These are phyloP conservation scores for Sebastes cheni DNA, from an alignment of 2,797 vertebrate genomes.

Conservation along the genomic window DNA sequence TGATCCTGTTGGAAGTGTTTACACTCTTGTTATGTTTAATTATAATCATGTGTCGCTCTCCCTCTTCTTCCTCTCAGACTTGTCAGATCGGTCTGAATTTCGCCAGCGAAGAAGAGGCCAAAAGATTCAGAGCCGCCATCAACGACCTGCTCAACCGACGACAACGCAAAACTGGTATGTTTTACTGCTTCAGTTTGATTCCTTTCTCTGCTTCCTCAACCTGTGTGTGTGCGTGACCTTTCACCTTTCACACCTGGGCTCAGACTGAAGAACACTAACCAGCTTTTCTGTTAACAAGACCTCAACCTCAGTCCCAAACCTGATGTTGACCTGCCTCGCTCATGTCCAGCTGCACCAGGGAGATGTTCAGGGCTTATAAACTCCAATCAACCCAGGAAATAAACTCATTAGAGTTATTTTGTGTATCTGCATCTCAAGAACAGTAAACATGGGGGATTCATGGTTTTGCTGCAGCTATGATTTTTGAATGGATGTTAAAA, in stretches of 20 bases:
- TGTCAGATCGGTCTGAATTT: slow-evolving; percentile 98
- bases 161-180: slow-evolving; percentile 92
- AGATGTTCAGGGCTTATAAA: not conserved
- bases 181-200: not conserved
- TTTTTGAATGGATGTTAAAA: not conserved
- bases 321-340: not conserved
- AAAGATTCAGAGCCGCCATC: slow-evolving; percentile 89
- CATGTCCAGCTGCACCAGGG: not conserved
- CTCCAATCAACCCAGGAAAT: not conserved
- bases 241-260: not conserved
- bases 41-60: not conserved
- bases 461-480: too few relatives aligned
- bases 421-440: too few relatives aligned
- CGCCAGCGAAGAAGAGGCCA: slow-evolving; percentile 96
- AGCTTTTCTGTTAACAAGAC: slow-evolving; percentile 18
- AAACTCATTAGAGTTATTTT: too few relatives aligned
- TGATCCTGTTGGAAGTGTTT: not conserved
- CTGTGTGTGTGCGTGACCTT: not conserved
- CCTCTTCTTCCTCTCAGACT: slow-evolving; percentile 72
- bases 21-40: not conserved
- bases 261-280: not conserved
- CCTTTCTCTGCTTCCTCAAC: not conserved
- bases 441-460: too few relatives aligned
- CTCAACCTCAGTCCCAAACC: not conserved
- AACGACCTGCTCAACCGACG: slow-evolving; percentile 90